These are phyloP conservation scores for Euphonia xanthogaster DNA, from an alignment of 2,797 vertebrate genomes.

Conservation along the genomic window DNA sequence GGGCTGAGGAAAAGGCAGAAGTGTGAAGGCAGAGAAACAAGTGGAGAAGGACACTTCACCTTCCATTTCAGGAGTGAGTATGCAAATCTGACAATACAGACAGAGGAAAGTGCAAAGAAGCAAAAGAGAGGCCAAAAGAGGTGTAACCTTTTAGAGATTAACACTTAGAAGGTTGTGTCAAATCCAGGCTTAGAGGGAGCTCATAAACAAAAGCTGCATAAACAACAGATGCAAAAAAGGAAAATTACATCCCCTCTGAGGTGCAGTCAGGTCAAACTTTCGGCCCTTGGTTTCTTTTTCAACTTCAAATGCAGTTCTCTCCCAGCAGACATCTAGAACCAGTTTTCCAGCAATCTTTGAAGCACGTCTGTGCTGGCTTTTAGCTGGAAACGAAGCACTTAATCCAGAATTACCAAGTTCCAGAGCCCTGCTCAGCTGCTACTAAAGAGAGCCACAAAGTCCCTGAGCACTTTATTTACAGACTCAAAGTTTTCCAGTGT, in stretches of 20 bases:
- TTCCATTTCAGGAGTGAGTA: not conserved
- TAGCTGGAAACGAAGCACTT: not conserved
- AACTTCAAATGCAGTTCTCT: not conserved
- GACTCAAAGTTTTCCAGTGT: not conserved
- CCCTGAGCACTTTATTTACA: not conserved
- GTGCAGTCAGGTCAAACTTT: not conserved
- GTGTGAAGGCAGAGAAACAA: not conserved
- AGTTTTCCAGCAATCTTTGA: not conserved
- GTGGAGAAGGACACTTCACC: not conserved
- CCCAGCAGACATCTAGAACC: not conserved
- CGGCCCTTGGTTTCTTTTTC: not conserved
- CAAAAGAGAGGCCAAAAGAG: not conserved
- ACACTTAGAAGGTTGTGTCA: not conserved
- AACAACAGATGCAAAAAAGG: not conserved
- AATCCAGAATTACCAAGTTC: not conserved
- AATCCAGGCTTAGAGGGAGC: not conserved
- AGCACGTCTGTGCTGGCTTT: not conserved
- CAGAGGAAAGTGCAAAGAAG: not conserved
- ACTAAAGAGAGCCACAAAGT: not conserved
- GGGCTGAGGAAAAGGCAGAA: not conserved
- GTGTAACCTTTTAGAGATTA: not conserved
- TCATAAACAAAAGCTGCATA: not conserved
- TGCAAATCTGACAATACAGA: not conserved
- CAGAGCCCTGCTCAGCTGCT: not conserved
- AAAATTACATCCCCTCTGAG: not conserved